Base-by-base conservation (phyloP, 2,797 vertebrate species). In the Etheostoma nigrum region DNA sequence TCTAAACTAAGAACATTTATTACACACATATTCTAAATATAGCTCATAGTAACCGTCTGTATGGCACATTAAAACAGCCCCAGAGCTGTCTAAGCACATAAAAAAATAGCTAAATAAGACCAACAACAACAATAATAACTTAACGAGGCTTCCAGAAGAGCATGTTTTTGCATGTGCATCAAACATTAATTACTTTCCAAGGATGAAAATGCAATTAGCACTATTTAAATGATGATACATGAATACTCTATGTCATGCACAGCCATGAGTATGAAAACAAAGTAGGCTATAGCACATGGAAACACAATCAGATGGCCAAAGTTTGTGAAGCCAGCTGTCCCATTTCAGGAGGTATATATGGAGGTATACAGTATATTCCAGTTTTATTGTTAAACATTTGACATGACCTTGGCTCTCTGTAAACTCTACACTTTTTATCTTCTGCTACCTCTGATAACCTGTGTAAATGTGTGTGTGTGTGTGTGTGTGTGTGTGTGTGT, bases 401-500 rank as follows among this genome's bases (percentile, higher is more conserved):
- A 71, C 81, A 40, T 86, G 92, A 84, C 93, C 93, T 94, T 95
- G 88, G 79, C 73, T 88, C 78, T 71, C 69, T 64, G 88, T 95
- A 92, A 94, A 89, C 88, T 93, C 92, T 93, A 90, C 89, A 90
- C 91, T 93, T 91, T 90, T 76, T 94, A 90, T 94, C 92, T 91
- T 73, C 82, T 85, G 90, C 63, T 85, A 62, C 80, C 66, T 84
- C 67, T 78, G 92, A 94, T 95, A 95, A 90, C 86, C 87, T 78
- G 73, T 33, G 25, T 75, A 59, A 58, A 33, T 75, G 27, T 57
- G 40, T 70, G 61, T 84, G 69, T 73, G 58, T 73, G 33, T 61
- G 49, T 30, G 3, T 66, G 51, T 65, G 48, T 61, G 42, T 74
- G 59, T 67, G 61, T 64, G 52, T 74, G 74, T 76, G 72, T 71